These are phyloP conservation scores for Mactra quadrangularis DNA, from an alignment of 1,140 invertebrate genomes.

Conservation along the genomic window DNA sequence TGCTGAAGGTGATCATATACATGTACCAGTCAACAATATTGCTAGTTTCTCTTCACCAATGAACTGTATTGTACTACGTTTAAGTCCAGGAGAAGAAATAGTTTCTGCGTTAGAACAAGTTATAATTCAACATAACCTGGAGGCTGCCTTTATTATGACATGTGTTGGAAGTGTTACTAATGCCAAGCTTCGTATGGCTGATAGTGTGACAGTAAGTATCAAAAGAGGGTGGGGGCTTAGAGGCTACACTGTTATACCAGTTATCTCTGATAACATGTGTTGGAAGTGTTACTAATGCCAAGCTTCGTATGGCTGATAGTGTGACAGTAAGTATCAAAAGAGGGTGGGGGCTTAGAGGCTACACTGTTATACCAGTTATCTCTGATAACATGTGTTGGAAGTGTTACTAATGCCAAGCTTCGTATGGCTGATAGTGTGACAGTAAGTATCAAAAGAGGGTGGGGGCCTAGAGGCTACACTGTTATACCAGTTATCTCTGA, in stretches of 20 bases:
- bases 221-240: too few relatives aligned
- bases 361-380: constrained; percentile 62
- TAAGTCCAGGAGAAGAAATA: constrained; percentile 82
- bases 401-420: constrained; percentile 82
- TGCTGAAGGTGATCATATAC: too few relatives aligned
- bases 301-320: constrained; percentile 82
- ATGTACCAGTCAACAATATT: too few relatives aligned
- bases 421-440: constrained; percentile 79
- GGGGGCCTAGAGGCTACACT: not conserved
- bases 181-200: constrained; percentile 83
- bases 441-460: constrained; percentile 63
- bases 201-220: constrained; percentile 62
- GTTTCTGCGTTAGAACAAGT: constrained; percentile 74
- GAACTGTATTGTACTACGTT: constrained; percentile 72
- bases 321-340: constrained; percentile 58
- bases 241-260: not conserved
- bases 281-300: constrained; percentile 83
- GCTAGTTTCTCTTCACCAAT: constrained; percentile 51
- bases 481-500: constrained; percentile 72
- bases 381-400: constrained; percentile 83
- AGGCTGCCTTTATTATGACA: constrained; percentile 83
- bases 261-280: constrained; percentile 83
- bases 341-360: too few relatives aligned
- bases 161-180: constrained; percentile 84
- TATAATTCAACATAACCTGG: constrained; percentile 74